A percentile compares a stretch with the other conserved stretches of the same genome.
These are phyloP conservation scores for Tromatobia lineatoria DNA, from an alignment of 2,888 invertebrate species.

Conservation along the genomic window DNA sequence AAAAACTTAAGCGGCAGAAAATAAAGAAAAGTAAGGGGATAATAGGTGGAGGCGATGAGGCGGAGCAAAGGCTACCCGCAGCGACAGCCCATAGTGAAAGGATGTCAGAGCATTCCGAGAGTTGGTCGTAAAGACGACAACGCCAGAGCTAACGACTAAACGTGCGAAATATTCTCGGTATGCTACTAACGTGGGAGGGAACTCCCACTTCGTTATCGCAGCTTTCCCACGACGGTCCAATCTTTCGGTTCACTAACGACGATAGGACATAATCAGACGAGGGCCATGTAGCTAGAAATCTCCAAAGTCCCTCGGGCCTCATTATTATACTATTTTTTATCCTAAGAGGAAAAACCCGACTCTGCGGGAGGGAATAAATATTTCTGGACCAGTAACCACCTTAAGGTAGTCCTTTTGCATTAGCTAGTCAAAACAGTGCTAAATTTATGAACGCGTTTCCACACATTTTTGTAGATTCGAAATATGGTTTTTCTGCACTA, in stretches of 20 bases:
- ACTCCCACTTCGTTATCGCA: conserved; percentile 70
- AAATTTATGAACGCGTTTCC: too few species aligned
- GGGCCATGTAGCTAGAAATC: conserved; percentile 64
- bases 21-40: conserved; percentile 23
- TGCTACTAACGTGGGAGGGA: conserved; percentile 29
- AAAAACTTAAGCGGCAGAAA: conserved; percentile 14
- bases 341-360: conserved; percentile 11
- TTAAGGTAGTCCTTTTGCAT: too few species aligned
- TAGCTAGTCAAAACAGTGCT: too few species aligned
- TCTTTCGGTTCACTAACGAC: conserved; percentile 65
- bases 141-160: conserved; percentile 34
- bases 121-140: conserved; percentile 4
- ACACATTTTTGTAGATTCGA: too few species aligned
- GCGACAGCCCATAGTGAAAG: conserved; percentile 35
- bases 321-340: conserved; percentile 54
- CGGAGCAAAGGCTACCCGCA: conserved; percentile 18
- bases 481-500: too few species aligned
- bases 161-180: conserved; percentile 58
- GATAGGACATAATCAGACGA: conserved; percentile 64
- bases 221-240: conserved; percentile 74
- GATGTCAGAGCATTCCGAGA: conserved; percentile 41
- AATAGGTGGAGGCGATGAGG: conserved; percentile 29
- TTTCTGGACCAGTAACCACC: too few species aligned
- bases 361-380: neutral
- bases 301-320: conserved; percentile 47